Evolutionary conservation across 2,113 vertebrate genomes (phyloP).

Genomic region (Sebastes schlegelii): DNA sequence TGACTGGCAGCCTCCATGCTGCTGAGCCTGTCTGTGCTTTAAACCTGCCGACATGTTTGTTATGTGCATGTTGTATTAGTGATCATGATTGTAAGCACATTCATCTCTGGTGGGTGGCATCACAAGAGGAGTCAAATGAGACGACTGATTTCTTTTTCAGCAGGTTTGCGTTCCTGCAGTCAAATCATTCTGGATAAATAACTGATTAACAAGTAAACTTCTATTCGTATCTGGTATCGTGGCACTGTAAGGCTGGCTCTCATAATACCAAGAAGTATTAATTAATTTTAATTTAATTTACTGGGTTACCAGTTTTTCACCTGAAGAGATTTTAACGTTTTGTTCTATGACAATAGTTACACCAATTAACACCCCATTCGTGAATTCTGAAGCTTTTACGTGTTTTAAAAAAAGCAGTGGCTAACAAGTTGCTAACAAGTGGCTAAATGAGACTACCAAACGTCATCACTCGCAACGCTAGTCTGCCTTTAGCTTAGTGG

Average conservation of each 20-base stretch:
- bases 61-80: background rate
- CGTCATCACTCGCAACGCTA: too few relatives aligned
- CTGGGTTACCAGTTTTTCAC: background rate
- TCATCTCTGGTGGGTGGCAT: background rate
- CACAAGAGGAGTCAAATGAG: background rate
- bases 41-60: slow-evolving; percentile 2
- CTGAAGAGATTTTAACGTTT: too few relatives aligned
- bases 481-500: too few relatives aligned
- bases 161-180: background rate
- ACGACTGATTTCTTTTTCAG: background rate
- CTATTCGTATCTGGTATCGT: background rate
- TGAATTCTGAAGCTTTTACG: too few relatives aligned
- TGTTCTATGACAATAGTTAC: too few relatives aligned
- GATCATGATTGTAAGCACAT: background rate
- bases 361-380: too few relatives aligned
- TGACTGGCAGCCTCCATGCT: slow-evolving; percentile 29
- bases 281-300: too few relatives aligned
- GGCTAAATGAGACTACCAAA: too few relatives aligned
- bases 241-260: background rate
- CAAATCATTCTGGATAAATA: background rate
- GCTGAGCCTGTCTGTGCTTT: slow-evolving; percentile 20
- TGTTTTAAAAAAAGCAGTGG: too few relatives aligned
- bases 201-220: background rate
- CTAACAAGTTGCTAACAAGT: too few relatives aligned
- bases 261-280: background rate